Conservation (phyloP, 2,113 vertebrate genomes). For the Machaerirhynchus nigripectus region DNA sequence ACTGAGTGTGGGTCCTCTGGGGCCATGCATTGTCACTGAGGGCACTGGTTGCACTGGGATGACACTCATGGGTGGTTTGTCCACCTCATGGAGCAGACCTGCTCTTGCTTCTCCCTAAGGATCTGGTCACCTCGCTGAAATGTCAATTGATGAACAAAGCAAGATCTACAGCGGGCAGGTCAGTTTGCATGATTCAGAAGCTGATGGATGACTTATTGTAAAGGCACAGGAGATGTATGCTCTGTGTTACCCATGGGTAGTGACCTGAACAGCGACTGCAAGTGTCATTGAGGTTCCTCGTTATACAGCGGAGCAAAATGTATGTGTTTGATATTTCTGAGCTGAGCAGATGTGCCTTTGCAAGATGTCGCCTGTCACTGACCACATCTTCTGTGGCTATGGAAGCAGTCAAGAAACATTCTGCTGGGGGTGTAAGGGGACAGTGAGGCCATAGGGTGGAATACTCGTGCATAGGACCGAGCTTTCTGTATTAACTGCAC, state of each 20-base stretch:
- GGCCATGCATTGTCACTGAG: accelerated
- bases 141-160: not conserved
- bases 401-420: not conserved
- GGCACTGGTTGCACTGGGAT: not conserved
- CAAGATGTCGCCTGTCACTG: not conserved
- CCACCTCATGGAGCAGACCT: not conserved
- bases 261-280: not conserved
- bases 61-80: not conserved
- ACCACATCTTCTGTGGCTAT: not conserved
- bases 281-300: not conserved
- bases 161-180: not conserved
- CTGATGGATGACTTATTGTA: not conserved
- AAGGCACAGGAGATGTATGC: not conserved
- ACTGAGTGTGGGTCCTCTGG: accelerated
- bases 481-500: accelerated
- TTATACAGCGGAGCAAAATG: accelerated
- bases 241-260: accelerated
- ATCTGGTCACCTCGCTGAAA: not conserved
- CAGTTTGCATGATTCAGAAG: not conserved
- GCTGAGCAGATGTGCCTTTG: not conserved
- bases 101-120: not conserved
- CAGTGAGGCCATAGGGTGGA: accelerated
- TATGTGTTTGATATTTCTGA: accelerated
- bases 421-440: not conserved
- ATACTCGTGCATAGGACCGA: accelerated